Evolutionary conservation across 2,888 invertebrate genomes (phyloP), one percentile per base, ranked within the genome.

Genomic region (Hirtodrosophila confusa): DNA sequence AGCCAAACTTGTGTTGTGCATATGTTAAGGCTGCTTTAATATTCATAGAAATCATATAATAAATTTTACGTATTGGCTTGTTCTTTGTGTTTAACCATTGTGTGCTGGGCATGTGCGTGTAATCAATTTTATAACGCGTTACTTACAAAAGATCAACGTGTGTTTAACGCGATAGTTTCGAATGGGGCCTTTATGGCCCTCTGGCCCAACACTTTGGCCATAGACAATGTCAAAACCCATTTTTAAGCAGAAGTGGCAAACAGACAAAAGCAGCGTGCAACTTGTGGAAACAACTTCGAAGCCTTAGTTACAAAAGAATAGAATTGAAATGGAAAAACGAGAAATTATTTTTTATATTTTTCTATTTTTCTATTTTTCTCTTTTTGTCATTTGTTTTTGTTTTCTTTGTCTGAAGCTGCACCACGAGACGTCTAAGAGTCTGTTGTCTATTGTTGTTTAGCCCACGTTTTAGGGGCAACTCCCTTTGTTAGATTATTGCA

Each of bases 191-290:
- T 50, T 45, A 44, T 60, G 31, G 17, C 35, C 37, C 33, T 43
- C 54, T 83, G 86, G 86, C 64, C 86, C 84, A 86, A 86, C 84
- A 82, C 84, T 71, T 83, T 67, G 47, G 48, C 56, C 60, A 27
- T 6, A 67, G 78, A 86, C 78, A 86, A 70, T 86, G 85, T 84
- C 80, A 80, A 80, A 78, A 69, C 82, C 78, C 74, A 75, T 82
- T 86, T 82, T 82, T 80, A 82, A 69, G 65, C 50, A 68, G 82
- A 86, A 86, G 36, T 63, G 36, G 37, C 53, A 67, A 62, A 39
- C 48, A 60, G 29, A 71, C 68, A 68, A 70, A 62, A 53, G 54
- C 47, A 64, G 17, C 45, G 8, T 41, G 45, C 37, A 41, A 47
- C 47, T 48, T 61, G 55, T 29, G 47, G 49, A 29, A 56, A 60